Evolutionary conservation across 2,113 vertebrate genomes (phyloP).

Genomic region (Thomomys bottae): DNA sequence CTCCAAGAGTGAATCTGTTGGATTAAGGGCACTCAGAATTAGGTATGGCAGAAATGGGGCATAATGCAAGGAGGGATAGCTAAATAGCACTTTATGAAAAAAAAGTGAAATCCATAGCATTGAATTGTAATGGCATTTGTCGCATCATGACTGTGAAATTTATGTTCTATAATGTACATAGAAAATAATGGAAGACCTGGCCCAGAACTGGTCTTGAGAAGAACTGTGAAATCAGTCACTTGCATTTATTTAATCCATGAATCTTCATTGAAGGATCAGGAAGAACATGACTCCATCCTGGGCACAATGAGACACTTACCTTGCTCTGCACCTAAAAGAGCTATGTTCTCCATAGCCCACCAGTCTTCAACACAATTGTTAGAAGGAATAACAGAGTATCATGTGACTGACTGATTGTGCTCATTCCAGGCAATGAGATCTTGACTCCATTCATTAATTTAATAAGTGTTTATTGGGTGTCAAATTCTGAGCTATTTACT

Average conservation of each 20-base stretch:
- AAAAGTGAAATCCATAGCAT: conserved; percentile 47
- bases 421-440: neutral
- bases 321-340: neutral
- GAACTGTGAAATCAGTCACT: conserved; percentile 29
- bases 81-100: neutral
- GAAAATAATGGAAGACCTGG: neutral
- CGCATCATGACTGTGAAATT: conserved; percentile 52
- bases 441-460: conserved; percentile 44
- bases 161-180: neutral
- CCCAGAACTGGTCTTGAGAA: conserved; percentile 43
- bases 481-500: neutral
- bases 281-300: neutral
- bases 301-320: neutral
- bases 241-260: neutral
- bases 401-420: neutral
- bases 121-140: conserved; percentile 35
- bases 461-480: conserved; percentile 56
- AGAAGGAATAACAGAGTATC: neutral
- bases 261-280: neutral
- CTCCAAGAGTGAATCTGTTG: neutral
- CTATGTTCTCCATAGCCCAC: neutral
- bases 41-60: neutral
- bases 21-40: neutral
- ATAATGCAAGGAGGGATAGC: neutral
- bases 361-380: neutral